Base-by-base conservation (phyloP, 1,140 invertebrate species). In the Cydia pomonella region DNA sequence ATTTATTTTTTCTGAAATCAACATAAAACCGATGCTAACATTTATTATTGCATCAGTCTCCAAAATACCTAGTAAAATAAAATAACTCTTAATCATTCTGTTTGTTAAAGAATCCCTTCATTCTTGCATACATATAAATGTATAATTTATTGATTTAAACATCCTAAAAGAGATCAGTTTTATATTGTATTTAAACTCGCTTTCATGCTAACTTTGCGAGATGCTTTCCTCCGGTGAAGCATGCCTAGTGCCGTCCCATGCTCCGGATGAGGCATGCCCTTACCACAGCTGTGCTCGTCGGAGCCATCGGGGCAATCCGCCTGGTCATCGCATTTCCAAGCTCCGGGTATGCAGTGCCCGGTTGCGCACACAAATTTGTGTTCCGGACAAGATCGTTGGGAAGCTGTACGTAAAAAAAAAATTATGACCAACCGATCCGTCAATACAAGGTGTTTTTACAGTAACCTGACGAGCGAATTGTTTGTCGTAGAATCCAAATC, bases 231-330 rank as follows among this genome's bases (percentile, higher is more conserved):
- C 64, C 63, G 27, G n/a, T 59, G 53, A 23, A 59, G 21, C 71
- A 77, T 79, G 77, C 77, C 75, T 53, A 69, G 69, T 47, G 27
- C 23, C 66, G 64, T 38, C 53, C 62, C 76, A 77, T 76, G 74
- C 75, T 53, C 74, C 47, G 76, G 64, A 59, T 75, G 38, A 76
- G 72, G 44, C 80, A 82, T 82, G 79, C 75, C 93, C 95, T 95
- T 94, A 97, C 96, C 94, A 81, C 96, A 96, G 23, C 92, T 84
- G 77, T 93, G 90, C 91, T 97, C 96, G 87, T 97, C 96, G 62
- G 94, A 95, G 33, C 94, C 94, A 85, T 96, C 96, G 44, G 85
- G 87, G 83, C 96, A 97, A 87, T 97, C 96, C 72, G 93, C 93
- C 72, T 95, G 92, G 73, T 93, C 94, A 87, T 97, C 96, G 85